Percentiles rank a stretch among this genome's conserved stretches.
phyloP scores from a whole-genome alignment of 2,888 invertebrate genomes.

The Chesias legatella region DNA sequence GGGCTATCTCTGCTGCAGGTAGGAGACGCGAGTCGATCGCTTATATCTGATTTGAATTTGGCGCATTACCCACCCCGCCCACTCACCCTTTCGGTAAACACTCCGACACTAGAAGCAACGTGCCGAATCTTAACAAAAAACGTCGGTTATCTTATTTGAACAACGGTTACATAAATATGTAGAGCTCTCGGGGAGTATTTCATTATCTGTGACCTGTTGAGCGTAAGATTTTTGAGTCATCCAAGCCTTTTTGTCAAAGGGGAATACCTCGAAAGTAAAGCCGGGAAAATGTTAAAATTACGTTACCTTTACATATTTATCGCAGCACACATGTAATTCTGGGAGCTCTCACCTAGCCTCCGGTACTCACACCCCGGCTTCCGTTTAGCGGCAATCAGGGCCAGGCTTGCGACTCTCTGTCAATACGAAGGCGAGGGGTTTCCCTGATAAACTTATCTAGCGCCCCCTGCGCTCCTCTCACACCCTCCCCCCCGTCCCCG shows the following conservation, averaged over 20 bases:
- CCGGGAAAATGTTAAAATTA: conserved; percentile 21
- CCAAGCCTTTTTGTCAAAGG: conserved; percentile 16
- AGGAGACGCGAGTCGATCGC: conserved; percentile 52
- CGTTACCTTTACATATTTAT: conserved; percentile 46
- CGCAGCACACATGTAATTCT: conserved; percentile 50
- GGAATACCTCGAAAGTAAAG: conserved; percentile 15
- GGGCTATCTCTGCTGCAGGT: conserved; percentile 47
- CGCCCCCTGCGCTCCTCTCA: conserved; percentile 41
- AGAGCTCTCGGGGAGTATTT: conserved; percentile 66
- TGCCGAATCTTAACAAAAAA: conserved; percentile 56
- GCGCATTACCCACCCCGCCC: conserved; percentile 55
- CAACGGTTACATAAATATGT: conserved; percentile 70
- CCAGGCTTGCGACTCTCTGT: conserved; percentile 73
- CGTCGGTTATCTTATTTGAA: conserved; percentile 62
- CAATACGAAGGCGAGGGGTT: conserved; percentile 78
- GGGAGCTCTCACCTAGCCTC: conserved; percentile 54
- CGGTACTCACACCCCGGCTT: conserved; percentile 65
- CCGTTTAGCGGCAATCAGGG: conserved; percentile 75
- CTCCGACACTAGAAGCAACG: conserved; percentile 59
- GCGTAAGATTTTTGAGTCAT: conserved; percentile 66
- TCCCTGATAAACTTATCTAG: conserved; percentile 78
- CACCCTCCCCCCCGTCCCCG: conserved; percentile 28
- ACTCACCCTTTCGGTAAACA: conserved; percentile 55
- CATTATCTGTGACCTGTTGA: conserved; percentile 77
- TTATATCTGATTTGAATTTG: conserved; percentile 75